Conservation (phyloP, 1,140 invertebrate species). For the Drosophila orena region DNA sequence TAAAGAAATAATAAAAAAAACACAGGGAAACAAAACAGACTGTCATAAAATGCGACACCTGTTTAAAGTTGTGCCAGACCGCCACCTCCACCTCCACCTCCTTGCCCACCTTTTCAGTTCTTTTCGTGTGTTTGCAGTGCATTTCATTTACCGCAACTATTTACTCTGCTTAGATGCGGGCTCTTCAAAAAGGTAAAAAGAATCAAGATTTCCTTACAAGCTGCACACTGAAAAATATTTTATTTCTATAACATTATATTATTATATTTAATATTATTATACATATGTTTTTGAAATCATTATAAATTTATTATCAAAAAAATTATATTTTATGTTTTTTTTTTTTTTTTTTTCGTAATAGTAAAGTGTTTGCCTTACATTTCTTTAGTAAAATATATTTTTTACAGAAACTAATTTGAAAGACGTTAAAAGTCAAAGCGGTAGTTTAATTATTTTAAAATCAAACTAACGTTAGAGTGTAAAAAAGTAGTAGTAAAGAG, state of each 20-base stretch:
- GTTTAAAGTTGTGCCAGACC: slow-evolving; percentile 58
- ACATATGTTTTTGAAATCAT: too few species aligned
- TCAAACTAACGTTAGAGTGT: background rate
- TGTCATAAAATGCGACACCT: slow-evolving; percentile 56
- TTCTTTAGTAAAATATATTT: background rate
- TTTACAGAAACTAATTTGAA: too few species aligned
- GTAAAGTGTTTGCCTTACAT: too few species aligned
- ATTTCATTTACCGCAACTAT: slow-evolving; percentile 55
- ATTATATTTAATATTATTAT: background rate
- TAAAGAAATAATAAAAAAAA: slow-evolving; percentile 17
- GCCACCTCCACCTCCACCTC: background rate
- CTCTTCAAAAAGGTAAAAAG: slow-evolving; percentile 32
- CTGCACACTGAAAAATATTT: slow-evolving; percentile 9
- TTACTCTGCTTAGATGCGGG: slow-evolving; percentile 44
- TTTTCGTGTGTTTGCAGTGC: slow-evolving; percentile 51
- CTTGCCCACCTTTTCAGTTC: slow-evolving; percentile 3
- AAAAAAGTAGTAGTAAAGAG: background rate
- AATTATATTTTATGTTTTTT: background rate
- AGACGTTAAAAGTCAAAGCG: too few species aligned
- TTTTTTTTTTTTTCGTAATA: too few species aligned
- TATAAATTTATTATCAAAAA: background rate
- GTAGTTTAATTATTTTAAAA: background rate
- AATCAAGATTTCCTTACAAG: slow-evolving; percentile 17
- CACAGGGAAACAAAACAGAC: slow-evolving; percentile 40
- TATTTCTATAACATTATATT: too few species aligned